Evolutionary conservation across 1,140 invertebrate genomes (phyloP).

Genomic region (Latrodectus geometricus): DNA sequence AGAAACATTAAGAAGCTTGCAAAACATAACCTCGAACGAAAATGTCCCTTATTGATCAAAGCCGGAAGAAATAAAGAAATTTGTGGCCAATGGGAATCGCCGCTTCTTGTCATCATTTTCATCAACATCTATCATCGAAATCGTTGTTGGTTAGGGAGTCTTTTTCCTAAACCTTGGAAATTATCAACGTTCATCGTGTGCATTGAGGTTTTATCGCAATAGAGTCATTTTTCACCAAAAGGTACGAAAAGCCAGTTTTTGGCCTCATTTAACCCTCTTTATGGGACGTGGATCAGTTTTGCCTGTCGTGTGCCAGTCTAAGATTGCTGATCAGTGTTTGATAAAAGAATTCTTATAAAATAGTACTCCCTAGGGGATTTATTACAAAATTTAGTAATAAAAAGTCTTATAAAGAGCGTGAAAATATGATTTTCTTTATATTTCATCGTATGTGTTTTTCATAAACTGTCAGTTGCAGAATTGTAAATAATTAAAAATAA

Average conservation of each 20-base stretch:
- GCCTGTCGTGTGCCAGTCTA: neutral
- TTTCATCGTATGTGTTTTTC: too few relatives aligned
- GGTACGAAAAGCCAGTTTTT: neutral
- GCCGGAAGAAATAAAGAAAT: slow-evolving; percentile 6
- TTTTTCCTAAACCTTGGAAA: slow-evolving; percentile 21
- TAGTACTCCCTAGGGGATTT: too few relatives aligned
- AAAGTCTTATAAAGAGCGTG: too few relatives aligned
- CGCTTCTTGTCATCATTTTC: slow-evolving; percentile 33
- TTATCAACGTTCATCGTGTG: slow-evolving; percentile 24
- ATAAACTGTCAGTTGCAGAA: too few relatives aligned
- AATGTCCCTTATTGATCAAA: too few relatives aligned
- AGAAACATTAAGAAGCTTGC: too few relatives aligned
- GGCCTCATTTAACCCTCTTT: neutral
- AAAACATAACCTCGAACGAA: too few relatives aligned
- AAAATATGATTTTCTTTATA: too few relatives aligned
- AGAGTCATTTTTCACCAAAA: slow-evolving; percentile 36
- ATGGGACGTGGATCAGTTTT: neutral
- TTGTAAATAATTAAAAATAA: too few relatives aligned
- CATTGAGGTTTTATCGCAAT: slow-evolving; percentile 7
- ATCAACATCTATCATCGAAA: slow-evolving; percentile 50
- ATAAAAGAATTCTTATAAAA: too few relatives aligned
- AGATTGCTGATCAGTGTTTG: neutral
- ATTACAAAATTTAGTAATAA: too few relatives aligned
- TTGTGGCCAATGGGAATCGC: slow-evolving; percentile 5
- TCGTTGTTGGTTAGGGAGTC: slow-evolving; percentile 31